These are phyloP conservation scores for Agonum fuliginosum DNA, from an alignment of 2,888 invertebrate species.

Conservation along the genomic window DNA sequence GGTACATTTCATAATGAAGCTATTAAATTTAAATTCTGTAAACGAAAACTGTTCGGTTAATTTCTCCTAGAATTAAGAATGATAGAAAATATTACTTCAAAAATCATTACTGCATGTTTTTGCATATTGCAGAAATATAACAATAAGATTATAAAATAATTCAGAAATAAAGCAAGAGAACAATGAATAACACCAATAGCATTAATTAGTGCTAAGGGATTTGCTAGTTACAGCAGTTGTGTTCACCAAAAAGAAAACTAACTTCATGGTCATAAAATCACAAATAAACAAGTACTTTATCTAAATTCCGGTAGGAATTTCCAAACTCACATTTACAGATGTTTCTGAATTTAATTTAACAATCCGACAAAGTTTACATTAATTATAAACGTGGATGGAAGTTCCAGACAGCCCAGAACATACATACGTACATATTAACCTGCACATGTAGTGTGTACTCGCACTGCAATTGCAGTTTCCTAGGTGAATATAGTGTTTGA, in stretches of 20 bases:
- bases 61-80: too few relatives aligned
- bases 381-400: slow-evolving; percentile 44
- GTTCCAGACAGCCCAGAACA: slow-evolving; percentile 27
- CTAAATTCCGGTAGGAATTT: slow-evolving; percentile 15
- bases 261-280: slow-evolving; percentile 2
- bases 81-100: too few relatives aligned
- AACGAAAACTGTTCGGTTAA: too few relatives aligned
- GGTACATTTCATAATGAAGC: too few relatives aligned
- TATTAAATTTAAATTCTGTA: too few relatives aligned
- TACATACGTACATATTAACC: slow-evolving; percentile 11
- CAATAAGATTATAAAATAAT: too few relatives aligned
- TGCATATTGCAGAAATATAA: too few relatives aligned
- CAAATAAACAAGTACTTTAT: slow-evolving; percentile 41
- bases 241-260: slow-evolving; percentile 4
- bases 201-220: too few relatives aligned
- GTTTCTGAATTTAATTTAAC: slow-evolving; percentile 54
- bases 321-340: slow-evolving; percentile 46
- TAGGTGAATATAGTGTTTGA: not conserved
- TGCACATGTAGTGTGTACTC: slow-evolving; percentile 15
- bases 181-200: too few relatives aligned
- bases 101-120: too few relatives aligned
- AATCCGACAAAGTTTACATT: slow-evolving; percentile 53
- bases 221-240: not conserved
- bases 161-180: too few relatives aligned
- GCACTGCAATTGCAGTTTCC: slow-evolving; percentile 3